Percentiles rank a stretch among this genome's conserved stretches.
These are phyloP conservation scores for Thyatira batis DNA, from an alignment of 2,888 invertebrate species.

Conservation along the genomic window DNA sequence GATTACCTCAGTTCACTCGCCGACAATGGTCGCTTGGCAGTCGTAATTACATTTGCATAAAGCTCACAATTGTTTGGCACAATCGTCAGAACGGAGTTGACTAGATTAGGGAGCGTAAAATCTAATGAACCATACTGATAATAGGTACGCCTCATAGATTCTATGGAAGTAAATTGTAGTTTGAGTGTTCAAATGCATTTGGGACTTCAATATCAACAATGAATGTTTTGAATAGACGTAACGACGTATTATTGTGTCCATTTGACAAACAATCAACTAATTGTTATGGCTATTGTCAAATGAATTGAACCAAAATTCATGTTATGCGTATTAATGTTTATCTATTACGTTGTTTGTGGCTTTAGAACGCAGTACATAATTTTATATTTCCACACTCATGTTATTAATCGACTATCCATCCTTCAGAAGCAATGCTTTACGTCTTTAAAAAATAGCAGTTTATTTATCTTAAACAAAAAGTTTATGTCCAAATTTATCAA, in stretches of 20 bases:
- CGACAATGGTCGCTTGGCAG: slow-evolving; percentile 47
- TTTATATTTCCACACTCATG: too few relatives aligned
- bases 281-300: neutral
- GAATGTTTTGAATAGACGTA: neutral
- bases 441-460: too few relatives aligned
- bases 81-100: slow-evolving; percentile 39
- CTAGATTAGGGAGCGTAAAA: slow-evolving; percentile 61
- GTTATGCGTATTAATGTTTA: neutral
- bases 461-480: too few relatives aligned
- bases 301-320: neutral
- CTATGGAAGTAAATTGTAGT: slow-evolving; percentile 21
- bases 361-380: too few relatives aligned
- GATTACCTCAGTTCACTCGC: slow-evolving; percentile 54
- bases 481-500: too few relatives aligned
- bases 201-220: slow-evolving; percentile 10
- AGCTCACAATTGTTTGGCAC: slow-evolving; percentile 54
- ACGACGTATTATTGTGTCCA: neutral
- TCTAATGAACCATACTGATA: slow-evolving; percentile 68
- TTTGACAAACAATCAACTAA: neutral
- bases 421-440: too few relatives aligned
- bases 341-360: too few relatives aligned
- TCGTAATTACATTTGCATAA: slow-evolving; percentile 58
- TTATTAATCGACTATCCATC: too few relatives aligned
- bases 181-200: slow-evolving; percentile 19
- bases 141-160: slow-evolving; percentile 59